A percentile compares a stretch with the other conserved stretches of the same genome.
Conservation (phyloP, 2,113 vertebrate species). For the Murina feae region DNA sequence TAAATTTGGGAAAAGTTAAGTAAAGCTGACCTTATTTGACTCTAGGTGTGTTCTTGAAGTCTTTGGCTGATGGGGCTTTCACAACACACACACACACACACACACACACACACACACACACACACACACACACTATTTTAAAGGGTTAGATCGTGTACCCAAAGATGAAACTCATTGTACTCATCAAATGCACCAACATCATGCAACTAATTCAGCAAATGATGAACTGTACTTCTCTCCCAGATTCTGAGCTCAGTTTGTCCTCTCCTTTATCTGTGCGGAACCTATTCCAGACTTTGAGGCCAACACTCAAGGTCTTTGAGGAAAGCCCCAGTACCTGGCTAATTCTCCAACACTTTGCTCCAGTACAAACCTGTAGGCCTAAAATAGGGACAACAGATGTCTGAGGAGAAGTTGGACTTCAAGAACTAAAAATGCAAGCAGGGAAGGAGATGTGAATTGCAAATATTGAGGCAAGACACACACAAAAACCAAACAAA, state of each 20-base stretch:
- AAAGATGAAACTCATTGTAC: neutral
- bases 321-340: neutral
- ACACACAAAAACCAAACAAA: neutral
- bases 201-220: neutral
- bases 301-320: neutral
- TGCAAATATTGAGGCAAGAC: neutral
- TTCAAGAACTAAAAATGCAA: neutral
- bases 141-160: neutral
- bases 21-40: neutral
- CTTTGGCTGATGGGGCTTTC: neutral
- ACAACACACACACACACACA: neutral
- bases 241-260: neutral
- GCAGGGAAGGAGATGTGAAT: neutral
- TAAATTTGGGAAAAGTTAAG: neutral
- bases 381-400: neutral
- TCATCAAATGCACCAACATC: neutral
- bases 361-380: neutral
- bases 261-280: neutral
- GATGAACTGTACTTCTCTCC: neutral
- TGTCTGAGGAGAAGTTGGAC: neutral
- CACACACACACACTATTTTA: neutral
- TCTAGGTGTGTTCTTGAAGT: neutral
- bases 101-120: neutral
- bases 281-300: neutral
- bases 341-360: neutral